A percentile compares a stretch with the other conserved stretches of the same genome.
These are phyloP conservation scores for Ficedula albicollis DNA, from an alignment of 2,797 vertebrate species.

Conservation along the genomic window DNA sequence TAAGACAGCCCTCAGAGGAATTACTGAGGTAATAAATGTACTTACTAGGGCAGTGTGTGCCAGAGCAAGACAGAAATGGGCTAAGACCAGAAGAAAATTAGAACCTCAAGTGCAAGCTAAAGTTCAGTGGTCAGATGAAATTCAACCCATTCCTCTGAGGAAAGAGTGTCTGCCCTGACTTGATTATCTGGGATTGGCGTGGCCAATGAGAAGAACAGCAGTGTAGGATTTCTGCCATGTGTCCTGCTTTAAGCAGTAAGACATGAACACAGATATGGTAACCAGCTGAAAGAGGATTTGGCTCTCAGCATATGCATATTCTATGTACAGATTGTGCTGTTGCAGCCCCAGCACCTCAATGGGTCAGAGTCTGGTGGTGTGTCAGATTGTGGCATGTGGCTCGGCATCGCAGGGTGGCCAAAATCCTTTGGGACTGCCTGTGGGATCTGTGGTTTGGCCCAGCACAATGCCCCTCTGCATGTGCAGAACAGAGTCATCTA, in stretches of 20 bases:
- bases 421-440: not conserved
- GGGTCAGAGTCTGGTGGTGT: not conserved
- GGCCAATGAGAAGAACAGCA: slow-evolving; percentile 21
- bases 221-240: slow-evolving; percentile 34
- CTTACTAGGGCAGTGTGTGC: slow-evolving; percentile 63
- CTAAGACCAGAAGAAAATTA: slow-evolving; percentile 55
- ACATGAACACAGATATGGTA: not conserved
- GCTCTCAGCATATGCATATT: not conserved
- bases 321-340: not conserved
- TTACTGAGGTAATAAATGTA: slow-evolving; percentile 57
- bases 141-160: slow-evolving; percentile 29
- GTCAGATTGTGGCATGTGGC: not conserved
- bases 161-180: slow-evolving; percentile 1
- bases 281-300: slow-evolving; percentile 29
- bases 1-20: slow-evolving; percentile 57
- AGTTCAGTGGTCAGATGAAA: slow-evolving; percentile 22
- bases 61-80: slow-evolving; percentile 41
- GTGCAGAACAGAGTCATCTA: not conserved
- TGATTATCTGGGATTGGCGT: not conserved
- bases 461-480: not conserved
- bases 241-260: slow-evolving; percentile 14
- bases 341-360: not conserved
- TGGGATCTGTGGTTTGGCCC: not conserved
- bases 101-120: slow-evolving; percentile 36
- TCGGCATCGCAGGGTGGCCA: fast-evolving